A percentile compares a stretch with the other conserved stretches of the same genome.
Evolutionary conservation across 2,113 vertebrate species (phyloP).

Genomic region (Aleadryas rufinucha): DNA sequence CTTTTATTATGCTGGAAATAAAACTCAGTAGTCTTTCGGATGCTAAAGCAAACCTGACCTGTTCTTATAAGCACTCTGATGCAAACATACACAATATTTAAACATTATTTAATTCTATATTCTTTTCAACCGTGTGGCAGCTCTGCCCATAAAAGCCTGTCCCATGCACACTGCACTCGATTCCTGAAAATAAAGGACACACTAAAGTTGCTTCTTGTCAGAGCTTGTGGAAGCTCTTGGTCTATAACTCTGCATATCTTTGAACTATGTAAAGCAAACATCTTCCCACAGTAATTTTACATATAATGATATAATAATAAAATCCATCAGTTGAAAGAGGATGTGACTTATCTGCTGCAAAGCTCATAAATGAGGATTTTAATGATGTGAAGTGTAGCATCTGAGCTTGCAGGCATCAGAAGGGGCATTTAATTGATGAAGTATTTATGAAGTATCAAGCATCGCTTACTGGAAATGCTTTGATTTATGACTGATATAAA

Average conservation of each 20-base stretch:
- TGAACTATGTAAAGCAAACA: background rate
- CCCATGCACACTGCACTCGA: background rate
- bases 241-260: background rate
- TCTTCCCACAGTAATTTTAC: conserved; percentile 38
- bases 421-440: conserved; percentile 13
- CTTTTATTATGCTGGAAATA: background rate
- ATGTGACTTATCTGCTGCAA: background rate
- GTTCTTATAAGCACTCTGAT: background rate
- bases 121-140: background rate
- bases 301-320: conserved; percentile 20
- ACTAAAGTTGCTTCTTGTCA: background rate
- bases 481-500: background rate
- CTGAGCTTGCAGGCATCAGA: background rate
- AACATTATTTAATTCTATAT: background rate
- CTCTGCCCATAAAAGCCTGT: background rate
- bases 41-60: background rate
- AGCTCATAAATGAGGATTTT: background rate
- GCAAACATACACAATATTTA: background rate
- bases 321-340: conserved; percentile 16
- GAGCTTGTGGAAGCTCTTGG: background rate
- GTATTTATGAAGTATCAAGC: conserved; percentile 6
- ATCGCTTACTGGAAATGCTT: background rate
- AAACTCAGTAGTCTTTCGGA: background rate
- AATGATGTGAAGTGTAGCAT: background rate
- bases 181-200: background rate